phyloP scores from a whole-genome alignment of 1,140 invertebrate species.

The Hycleus cichorii region DNA sequence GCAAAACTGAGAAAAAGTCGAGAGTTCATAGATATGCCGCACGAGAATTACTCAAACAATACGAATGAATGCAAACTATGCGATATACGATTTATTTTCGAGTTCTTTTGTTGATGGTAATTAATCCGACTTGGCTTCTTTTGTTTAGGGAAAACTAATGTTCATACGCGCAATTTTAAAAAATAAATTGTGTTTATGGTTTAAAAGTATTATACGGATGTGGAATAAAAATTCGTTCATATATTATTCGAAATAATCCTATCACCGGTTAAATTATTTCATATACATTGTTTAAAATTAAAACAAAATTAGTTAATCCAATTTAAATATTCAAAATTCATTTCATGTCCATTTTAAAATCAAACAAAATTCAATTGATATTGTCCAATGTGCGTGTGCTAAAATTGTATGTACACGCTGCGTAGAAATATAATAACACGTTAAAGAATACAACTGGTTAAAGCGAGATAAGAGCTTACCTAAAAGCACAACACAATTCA shows the following conservation, averaged over 20 bases:
- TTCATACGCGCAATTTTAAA: constrained; percentile 15
- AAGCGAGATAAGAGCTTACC: constrained; percentile 13
- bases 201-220: constrained; percentile 9
- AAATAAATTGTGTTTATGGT: constrained; percentile 16
- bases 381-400: constrained; percentile 12
- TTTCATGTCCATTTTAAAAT: too few species aligned
- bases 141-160: constrained; percentile 13
- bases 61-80: constrained; percentile 13
- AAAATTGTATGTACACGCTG: constrained; percentile 16
- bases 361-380: too few species aligned
- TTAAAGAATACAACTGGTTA: constrained; percentile 11
- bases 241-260: constrained; percentile 5
- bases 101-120: constrained; percentile 13
- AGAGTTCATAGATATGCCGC: neutral
- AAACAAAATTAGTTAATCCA: too few species aligned
- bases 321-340: too few species aligned
- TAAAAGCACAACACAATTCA: constrained; percentile 17
- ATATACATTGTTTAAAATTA: too few species aligned
- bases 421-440: constrained; percentile 1
- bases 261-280: neutral
- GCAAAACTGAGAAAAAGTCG: constrained; percentile 1
- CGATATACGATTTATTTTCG: constrained; percentile 12
- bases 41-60: constrained; percentile 12
- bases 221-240: neutral
- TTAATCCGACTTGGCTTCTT: constrained; percentile 13